phyloP scores from a whole-genome alignment of 1,140 invertebrate genomes.

The Hermetia illucens region DNA sequence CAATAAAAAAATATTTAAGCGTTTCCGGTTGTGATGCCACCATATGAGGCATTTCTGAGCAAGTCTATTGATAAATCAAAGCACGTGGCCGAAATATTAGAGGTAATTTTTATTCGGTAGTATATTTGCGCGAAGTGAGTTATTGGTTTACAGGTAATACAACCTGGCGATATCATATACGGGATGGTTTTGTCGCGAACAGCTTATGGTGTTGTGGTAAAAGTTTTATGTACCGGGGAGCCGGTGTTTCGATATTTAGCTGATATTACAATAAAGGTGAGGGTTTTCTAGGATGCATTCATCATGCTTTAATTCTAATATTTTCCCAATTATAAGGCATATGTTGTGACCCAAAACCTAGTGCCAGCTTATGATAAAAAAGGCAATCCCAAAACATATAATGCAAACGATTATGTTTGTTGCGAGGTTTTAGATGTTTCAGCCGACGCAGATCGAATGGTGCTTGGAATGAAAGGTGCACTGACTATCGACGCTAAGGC shows the following conservation, averaged over 20 bases:
- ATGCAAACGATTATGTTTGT: conserved; percentile 69
- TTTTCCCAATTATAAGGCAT: conserved; percentile 35
- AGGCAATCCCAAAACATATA: conserved; percentile 59
- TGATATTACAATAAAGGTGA: conserved; percentile 70
- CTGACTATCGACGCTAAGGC: conserved; percentile 52
- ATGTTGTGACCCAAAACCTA: conserved; percentile 50
- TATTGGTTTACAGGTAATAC: conserved; percentile 47
- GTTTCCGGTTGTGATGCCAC: conserved; percentile 68
- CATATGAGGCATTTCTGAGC: conserved; percentile 65
- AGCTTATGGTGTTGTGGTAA: conserved; percentile 59
- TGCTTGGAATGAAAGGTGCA: conserved; percentile 69
- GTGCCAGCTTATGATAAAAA: conserved; percentile 69
- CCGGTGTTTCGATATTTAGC: conserved; percentile 62
- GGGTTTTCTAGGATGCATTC: conserved; percentile 6
- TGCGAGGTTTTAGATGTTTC: conserved; percentile 79
- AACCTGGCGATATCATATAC: conserved; percentile 69
- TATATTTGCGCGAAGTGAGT: conserved; percentile 15
- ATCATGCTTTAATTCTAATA: not conserved
- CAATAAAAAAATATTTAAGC: conserved; percentile 40
- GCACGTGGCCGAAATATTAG: conserved; percentile 5
- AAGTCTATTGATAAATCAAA: conserved; percentile 18
- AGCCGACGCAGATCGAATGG: conserved; percentile 72
- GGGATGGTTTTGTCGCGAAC: conserved; percentile 55
- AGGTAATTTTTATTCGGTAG: not conserved
- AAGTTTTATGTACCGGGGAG: conserved; percentile 66